phyloP scores from a whole-genome alignment of 2,113 vertebrate genomes.

The Proterorhinus semilunaris region DNA sequence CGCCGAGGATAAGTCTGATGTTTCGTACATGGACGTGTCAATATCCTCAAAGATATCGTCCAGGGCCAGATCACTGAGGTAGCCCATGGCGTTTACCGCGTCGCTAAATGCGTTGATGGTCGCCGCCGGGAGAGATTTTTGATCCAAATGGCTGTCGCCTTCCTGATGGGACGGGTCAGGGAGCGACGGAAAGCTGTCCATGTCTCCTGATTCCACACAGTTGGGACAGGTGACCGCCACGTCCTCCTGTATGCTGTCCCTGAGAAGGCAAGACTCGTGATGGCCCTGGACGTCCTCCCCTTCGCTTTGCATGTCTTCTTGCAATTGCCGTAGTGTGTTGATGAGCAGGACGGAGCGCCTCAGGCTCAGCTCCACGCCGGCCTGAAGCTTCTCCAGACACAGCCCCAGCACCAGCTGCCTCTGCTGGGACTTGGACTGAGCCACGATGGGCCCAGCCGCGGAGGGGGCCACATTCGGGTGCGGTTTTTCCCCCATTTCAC shows the following conservation, averaged over 20 bases:
- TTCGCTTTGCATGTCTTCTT: conserved; percentile 77
- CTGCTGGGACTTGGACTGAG: conserved; percentile 69
- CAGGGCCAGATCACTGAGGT: conserved; percentile 83
- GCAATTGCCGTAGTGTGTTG: conserved; percentile 86
- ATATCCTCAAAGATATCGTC: conserved; percentile 90
- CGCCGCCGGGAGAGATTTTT: conserved; percentile 57
- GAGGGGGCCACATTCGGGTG: conserved; percentile 4
- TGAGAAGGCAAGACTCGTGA: conserved; percentile 44
- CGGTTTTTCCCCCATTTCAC: conserved; percentile 68
- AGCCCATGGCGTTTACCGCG: conserved; percentile 81
- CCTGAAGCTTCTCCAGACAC: conserved; percentile 84
- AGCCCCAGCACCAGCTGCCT: conserved; percentile 85
- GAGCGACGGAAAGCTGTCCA: conserved; percentile 21
- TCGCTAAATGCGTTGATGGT: conserved; percentile 73
- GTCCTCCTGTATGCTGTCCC: conserved; percentile 71
- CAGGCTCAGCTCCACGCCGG: conserved; percentile 82
- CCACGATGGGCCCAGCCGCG: not conserved
- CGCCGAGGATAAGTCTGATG: conserved; percentile 76
- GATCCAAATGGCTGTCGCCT: conserved; percentile 19
- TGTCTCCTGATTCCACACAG: conserved; percentile 67
- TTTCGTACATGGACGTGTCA: conserved; percentile 88
- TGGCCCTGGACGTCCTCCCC: conserved; percentile 59
- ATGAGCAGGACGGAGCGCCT: conserved; percentile 85
- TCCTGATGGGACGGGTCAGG: conserved; percentile 38
- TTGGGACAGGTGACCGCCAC: conserved; percentile 66